Evolutionary conservation across 2,888 invertebrate species (phyloP).

Genomic region (Thymelicus lineola): DNA sequence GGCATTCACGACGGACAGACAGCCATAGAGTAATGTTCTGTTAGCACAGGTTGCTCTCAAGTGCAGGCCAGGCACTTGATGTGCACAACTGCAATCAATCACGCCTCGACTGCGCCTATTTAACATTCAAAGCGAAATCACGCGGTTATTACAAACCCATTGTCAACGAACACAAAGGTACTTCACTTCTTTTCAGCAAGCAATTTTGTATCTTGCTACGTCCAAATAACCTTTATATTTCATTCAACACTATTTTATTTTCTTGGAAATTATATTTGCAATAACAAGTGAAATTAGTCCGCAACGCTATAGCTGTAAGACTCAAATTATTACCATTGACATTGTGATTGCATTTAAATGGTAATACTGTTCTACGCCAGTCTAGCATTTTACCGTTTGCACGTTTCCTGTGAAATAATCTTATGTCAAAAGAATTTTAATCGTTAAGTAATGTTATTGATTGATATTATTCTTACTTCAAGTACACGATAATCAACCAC

Average conservation of each 20-base stretch:
- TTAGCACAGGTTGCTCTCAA: constrained; percentile 3
- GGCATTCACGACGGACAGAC: neutral
- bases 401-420: neutral
- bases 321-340: neutral
- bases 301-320: neutral
- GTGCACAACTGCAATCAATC: constrained; percentile 29
- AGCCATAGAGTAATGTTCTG: constrained; percentile 7
- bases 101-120: constrained; percentile 26
- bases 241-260: neutral
- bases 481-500: too few relatives aligned
- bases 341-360: neutral
- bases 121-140: constrained; percentile 37
- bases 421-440: neutral
- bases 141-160: constrained; percentile 29
- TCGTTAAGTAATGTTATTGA: too few relatives aligned
- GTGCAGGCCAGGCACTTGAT: constrained; percentile 21
- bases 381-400: neutral
- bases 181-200: neutral
- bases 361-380: neutral
- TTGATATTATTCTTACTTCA: too few relatives aligned
- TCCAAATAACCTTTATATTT: constrained; percentile 5
- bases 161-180: constrained; percentile 27
- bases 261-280: neutral
- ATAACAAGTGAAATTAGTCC: constrained; percentile 4
- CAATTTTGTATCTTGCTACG: constrained; percentile 8